Base-by-base conservation (phyloP, 2,888 invertebrate species). In the Lepas anatifera region DNA sequence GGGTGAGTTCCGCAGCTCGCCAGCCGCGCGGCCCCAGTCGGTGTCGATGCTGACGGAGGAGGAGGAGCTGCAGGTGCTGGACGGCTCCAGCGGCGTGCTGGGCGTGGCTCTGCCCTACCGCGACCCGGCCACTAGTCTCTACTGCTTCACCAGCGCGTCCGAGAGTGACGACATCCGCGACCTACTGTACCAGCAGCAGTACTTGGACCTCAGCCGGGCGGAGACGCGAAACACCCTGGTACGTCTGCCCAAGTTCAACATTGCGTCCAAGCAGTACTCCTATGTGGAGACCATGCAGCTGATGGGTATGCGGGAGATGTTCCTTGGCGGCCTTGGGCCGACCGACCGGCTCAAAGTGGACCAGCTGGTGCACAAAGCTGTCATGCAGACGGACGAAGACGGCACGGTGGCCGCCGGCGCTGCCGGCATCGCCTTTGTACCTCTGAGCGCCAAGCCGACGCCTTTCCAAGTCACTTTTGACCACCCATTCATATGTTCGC, bases 321-420 rank as follows among this genome's bases (percentile, higher is more conserved):
- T 64, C 39, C n/a, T 29, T 16, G 64, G 25, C 25, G 64, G 64
- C 4, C 37, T 64, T 16, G 64, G 64, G 37, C 39, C n/a, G 1
- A 4, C 2, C 3, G 64, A 64, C 64, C 11, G 7, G 37, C 64
- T 64, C 64, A 64, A 64, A 16, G 39, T 64, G n/a, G 64, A 64
- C 25, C 64, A 64, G 25, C 64, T 64, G 13, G 64, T 39, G 39
- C 64, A 64, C 39, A 64, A 39, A 22, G 64, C 64, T 25, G 25
- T 39, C n/a, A 64, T 64, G 10, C 37, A 64, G 39, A 39, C 64
- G 11, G 64, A 64, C 25, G 37, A 64, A 39, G 25, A 64, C 39
- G 64, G 64, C 37, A 64, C 64, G 4, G 7, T 13, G 25, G 64
- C 64, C 8, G 64, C 64, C 37, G 64, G 64, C n/a, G 64, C 64